These are phyloP conservation scores for Caerostris darwini DNA, from an alignment of 1,140 invertebrate genomes.

Conservation along the genomic window DNA sequence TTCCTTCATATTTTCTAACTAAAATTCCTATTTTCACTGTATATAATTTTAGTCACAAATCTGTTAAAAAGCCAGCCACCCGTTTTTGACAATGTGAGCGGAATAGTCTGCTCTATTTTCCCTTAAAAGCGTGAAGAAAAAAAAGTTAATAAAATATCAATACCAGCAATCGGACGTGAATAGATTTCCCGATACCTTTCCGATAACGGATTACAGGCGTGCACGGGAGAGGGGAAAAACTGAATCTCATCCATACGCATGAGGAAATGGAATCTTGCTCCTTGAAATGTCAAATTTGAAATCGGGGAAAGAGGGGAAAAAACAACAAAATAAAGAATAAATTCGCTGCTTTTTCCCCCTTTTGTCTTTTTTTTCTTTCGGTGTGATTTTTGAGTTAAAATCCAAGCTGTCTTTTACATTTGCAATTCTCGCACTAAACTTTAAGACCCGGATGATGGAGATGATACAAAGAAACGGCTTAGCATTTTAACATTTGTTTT, in stretches of 20 bases:
- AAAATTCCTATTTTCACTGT: too few species aligned
- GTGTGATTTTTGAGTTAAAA: background rate
- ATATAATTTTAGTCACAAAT: too few species aligned
- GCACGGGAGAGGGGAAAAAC: background rate
- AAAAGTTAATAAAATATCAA: background rate
- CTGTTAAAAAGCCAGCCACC: too few species aligned
- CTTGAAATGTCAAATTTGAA: constrained; percentile 69
- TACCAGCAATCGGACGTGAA: constrained; percentile 1
- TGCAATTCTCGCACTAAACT: constrained; percentile 39
- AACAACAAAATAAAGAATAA: constrained; percentile 36
- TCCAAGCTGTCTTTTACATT: constrained; percentile 39
- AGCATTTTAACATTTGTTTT: too few species aligned
- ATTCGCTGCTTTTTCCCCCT: background rate
- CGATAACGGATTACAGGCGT: constrained; percentile 18
- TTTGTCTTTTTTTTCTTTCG: background rate
- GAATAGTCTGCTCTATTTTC: too few species aligned
- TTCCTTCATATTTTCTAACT: too few species aligned
- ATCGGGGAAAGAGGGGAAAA: constrained; percentile 18
- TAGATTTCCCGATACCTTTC: constrained; percentile 60
- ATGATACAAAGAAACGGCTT: background rate
- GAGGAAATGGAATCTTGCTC: constrained; percentile 60
- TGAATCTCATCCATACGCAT: constrained; percentile 64
- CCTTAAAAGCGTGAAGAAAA: background rate
- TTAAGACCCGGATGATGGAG: background rate
- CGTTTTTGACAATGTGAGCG: too few species aligned